A percentile compares a stretch with the other conserved stretches of the same genome.
phyloP scores from a whole-genome alignment of 2,888 invertebrate species.

The Abrostola triplasia region DNA sequence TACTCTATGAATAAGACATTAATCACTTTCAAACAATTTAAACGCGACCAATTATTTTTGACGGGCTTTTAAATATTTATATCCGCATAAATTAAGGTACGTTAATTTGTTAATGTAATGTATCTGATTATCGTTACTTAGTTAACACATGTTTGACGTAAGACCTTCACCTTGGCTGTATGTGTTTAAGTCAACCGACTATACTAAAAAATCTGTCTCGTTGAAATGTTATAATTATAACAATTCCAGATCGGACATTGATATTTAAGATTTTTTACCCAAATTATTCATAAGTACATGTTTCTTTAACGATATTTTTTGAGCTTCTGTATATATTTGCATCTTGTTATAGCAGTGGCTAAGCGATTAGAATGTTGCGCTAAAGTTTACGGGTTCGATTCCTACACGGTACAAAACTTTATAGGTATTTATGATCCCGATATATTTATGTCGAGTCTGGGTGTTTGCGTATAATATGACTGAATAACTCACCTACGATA shows the following conservation, averaged over 20 bases:
- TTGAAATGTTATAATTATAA: neutral
- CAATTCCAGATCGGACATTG: conserved; percentile 5
- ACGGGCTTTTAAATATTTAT: conserved; percentile 40
- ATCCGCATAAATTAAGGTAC: conserved; percentile 37
- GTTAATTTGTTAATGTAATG: conserved; percentile 30
- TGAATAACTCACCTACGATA: too few relatives aligned
- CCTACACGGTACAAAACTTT: too few relatives aligned
- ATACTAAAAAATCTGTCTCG: conserved; percentile 4
- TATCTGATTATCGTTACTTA: conserved; percentile 10
- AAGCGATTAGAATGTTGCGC: too few relatives aligned
- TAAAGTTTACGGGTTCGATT: too few relatives aligned
- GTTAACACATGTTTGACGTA: neutral
- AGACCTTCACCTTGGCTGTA: neutral
- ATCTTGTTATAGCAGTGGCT: too few relatives aligned
- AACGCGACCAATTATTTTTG: conserved; percentile 47
- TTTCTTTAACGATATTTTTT: neutral
- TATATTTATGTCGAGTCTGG: too few relatives aligned
- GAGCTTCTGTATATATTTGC: too few relatives aligned
- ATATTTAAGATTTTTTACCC: conserved; percentile 10
- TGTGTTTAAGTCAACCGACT: neutral
- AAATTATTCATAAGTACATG: neutral
- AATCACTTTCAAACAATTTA: conserved; percentile 49
- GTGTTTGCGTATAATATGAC: too few relatives aligned
- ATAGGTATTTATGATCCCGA: too few relatives aligned
- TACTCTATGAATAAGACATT: conserved; percentile 47